Conservation (phyloP, 92 coral and sea anemone species). For the Montipora capitata region DNA sequence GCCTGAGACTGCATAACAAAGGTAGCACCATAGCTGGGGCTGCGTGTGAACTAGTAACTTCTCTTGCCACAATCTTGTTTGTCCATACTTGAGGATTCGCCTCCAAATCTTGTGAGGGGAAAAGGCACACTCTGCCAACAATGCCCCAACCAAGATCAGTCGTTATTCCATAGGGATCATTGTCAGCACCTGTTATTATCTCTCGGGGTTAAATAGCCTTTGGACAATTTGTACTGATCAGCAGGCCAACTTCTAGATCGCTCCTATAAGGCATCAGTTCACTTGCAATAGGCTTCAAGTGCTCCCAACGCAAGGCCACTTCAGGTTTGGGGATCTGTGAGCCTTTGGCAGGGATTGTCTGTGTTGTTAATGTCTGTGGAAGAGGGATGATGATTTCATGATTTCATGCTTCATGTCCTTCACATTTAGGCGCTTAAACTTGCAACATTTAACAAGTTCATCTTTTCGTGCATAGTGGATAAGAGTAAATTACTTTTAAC, state of each 20-base stretch:
- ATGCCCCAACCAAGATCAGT: slow-evolving; percentile 79
- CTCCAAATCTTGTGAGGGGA: slow-evolving; percentile 29
- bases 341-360: slow-evolving; percentile 33
- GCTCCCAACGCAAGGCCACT: slow-evolving; percentile 42
- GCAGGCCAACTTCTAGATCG: slow-evolving; percentile 49
- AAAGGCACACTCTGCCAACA: slow-evolving; percentile 64
- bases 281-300: slow-evolving; percentile 47
- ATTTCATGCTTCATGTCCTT: not conserved
- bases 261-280: slow-evolving; percentile 59
- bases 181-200: slow-evolving; percentile 36
- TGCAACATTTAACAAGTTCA: no score
- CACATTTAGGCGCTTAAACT: no score
- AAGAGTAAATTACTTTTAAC: slow-evolving; percentile 42
- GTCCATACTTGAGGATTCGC: not conserved
- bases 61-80: slow-evolving; percentile 22
- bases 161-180: slow-evolving; percentile 35
- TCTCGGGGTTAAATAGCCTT: slow-evolving; percentile 66
- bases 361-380: slow-evolving; percentile 61
- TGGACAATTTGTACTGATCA: slow-evolving; percentile 64
- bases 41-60: slow-evolving; percentile 11
- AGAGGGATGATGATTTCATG: slow-evolving; percentile 22
- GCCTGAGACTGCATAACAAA: slow-evolving; percentile 48
- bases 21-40: slow-evolving; percentile 34
- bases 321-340: slow-evolving; percentile 76
- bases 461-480: slow-evolving; percentile 61